These are phyloP conservation scores for Enteromius unitaeniatus DNA, from an alignment of 2,797 vertebrate species.

Conservation along the genomic window DNA sequence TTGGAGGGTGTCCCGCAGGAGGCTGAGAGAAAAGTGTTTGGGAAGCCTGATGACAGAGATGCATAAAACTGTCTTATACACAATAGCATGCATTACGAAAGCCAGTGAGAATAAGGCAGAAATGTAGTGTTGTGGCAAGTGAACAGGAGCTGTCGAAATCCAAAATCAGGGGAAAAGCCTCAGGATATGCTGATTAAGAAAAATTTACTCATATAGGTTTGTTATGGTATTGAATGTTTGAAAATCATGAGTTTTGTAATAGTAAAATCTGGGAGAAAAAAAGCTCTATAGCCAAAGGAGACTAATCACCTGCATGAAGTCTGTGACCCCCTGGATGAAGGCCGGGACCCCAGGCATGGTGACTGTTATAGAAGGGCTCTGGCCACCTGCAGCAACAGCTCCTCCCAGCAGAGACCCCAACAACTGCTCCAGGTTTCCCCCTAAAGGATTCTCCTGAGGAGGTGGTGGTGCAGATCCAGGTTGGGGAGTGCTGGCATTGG, in stretches of 20 bases:
- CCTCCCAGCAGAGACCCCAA: constrained; percentile 84
- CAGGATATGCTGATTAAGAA: background rate
- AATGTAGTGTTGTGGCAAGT: background rate
- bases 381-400: constrained; percentile 70
- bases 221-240: background rate
- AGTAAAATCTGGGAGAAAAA: background rate
- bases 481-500: constrained; percentile 61
- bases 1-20: constrained; percentile 44
- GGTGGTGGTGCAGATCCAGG: constrained; percentile 63
- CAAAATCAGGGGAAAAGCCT: background rate
- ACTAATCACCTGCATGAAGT: constrained; percentile 85
- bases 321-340: constrained; percentile 89
- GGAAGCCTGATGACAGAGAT: constrained; percentile 67
- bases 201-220: background rate
- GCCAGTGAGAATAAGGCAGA: background rate
- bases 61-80: background rate
- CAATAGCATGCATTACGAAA: constrained; percentile 22
- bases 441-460: constrained; percentile 69
- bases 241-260: background rate
- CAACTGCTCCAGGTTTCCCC: constrained; percentile 82
- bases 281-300: background rate
- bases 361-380: constrained; percentile 82
- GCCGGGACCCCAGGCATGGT: constrained; percentile 87
- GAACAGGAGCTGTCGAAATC: background rate
- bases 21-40: constrained; percentile 72